Percentiles rank a stretch among this genome's conserved stretches.
phyloP scores from a whole-genome alignment of 53 echinoderm and acorn worm species.

The Paelopatides confundens region DNA sequence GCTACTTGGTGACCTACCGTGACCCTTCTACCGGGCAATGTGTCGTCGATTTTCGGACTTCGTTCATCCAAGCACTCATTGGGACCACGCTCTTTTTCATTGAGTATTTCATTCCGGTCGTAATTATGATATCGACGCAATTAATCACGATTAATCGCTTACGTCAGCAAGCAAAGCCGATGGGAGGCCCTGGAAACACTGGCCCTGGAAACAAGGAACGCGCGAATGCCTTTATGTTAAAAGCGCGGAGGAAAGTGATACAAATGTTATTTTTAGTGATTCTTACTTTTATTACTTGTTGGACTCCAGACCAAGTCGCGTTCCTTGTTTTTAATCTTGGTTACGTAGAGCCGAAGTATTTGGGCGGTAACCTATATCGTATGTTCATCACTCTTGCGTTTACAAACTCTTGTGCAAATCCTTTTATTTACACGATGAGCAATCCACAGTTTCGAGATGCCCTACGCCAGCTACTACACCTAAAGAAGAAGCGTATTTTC shows the following conservation, averaged over 20 bases:
- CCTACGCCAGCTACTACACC: background rate
- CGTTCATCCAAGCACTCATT: conserved; percentile 54
- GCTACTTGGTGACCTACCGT: conserved; percentile 67
- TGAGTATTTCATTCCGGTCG: conserved; percentile 75
- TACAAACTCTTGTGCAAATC: conserved; percentile 65
- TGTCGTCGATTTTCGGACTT: conserved; percentile 62
- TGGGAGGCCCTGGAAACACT: background rate
- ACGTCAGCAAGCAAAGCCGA: conserved; percentile 49
- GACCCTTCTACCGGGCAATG: conserved; percentile 48
- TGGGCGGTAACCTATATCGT: conserved; percentile 48
- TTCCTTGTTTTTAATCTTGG: conserved; percentile 65
- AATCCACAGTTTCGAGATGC: conserved; percentile 61
- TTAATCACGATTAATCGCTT: conserved; percentile 70
- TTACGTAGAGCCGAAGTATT: conserved; percentile 34
- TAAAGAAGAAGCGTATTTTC: conserved; percentile 10
- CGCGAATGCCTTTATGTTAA: conserved; percentile 16
- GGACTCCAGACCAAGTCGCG: conserved; percentile 61
- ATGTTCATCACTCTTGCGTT: conserved; percentile 52
- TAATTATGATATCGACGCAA: conserved; percentile 82
- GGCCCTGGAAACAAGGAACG: conserved; percentile 9
- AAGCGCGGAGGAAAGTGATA: conserved; percentile 59
- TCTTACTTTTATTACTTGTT: conserved; percentile 59
- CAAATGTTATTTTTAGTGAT: conserved; percentile 56
- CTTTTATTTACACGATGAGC: conserved; percentile 59
- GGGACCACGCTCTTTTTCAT: conserved; percentile 74